Base-by-base conservation (phyloP, 2,888 invertebrate species). In the Ormyrus pomaceus region DNA sequence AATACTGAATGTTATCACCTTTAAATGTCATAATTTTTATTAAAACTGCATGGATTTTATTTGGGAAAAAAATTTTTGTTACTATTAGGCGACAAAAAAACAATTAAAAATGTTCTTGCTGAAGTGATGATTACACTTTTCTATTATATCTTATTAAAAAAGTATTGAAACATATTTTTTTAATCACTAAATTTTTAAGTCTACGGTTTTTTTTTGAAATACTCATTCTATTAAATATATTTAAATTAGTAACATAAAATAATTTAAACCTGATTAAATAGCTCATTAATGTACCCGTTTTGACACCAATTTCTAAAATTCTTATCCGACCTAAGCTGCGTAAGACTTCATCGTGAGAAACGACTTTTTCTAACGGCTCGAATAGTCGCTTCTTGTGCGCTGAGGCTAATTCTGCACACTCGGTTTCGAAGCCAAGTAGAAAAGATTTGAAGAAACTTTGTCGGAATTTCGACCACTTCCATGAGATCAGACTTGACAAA, bases 1-100 rank as follows among this genome's bases (percentile, higher is more conserved):
- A 90, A 79, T 86, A 90, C 61, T 84, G 87, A 68, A 90, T 85
- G 68, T 90, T 90, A 79, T 88, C 87, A 13, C 89, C 89, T 90
- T 75, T 0, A 83, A 69, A 72, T 58, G 34, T 34, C 34, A 34
- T 34, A 34, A 34, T 34, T 4, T 34, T 34, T 34, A 34, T 34
- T 34, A 34, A 34, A 34, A 34, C 34, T 19, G 13, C 13, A 13
- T 13, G 19, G 19, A 19, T 19, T 19, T 19, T 19, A 19, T 19
- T 19, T 19, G 19, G 19, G 2, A 2, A 19, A 19, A 19, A 1
- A 19, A 19, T 19, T 19, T 19, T 19, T 19, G 19, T 19, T 19
- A 19, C 2, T 19, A 19, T 19, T 19, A 19, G 19, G 19, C 2
- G 19, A 19, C 19, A 19, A 19, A 19, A 19, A 19, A 19, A 19